Base-by-base conservation (phyloP, 2,113 vertebrate genomes). In the Carassius gibelio region DNA sequence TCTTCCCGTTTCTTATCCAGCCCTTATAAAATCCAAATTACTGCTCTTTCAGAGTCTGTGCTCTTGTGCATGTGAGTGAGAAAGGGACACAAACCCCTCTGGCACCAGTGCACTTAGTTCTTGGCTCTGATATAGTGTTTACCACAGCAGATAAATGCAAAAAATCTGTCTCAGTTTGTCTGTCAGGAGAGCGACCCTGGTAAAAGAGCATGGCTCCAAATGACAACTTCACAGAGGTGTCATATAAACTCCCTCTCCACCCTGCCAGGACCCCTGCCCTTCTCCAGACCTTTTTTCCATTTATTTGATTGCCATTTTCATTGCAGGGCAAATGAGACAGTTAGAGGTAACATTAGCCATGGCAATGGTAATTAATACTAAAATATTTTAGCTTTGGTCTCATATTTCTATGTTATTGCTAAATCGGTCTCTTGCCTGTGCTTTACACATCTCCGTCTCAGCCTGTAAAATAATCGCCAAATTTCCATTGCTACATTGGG, bases 371-470 rank as follows among this genome's bases (percentile, higher is more conserved):
- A 95, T 94, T 93, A 95, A 96, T 95, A 94, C 93, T 91, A 86
- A 95, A 95, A 95, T 93, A 95, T 94, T 94, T 95, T 90, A 93
- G 89, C 90, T 88, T 92, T 92, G 90, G 90, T 93, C 94, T 94
- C 94, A 90, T 86, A 93, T 94, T 94, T 96, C 93, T 90, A 86
- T 90, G 87, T 92, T 95, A 93, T 94, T 94, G 92, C 93, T 96
- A 94, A 94, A 95, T 93, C 88, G 93, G 91, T 94, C 94, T 78
- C 93, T 68, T 88, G 87, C 82, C 85, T 45, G 72, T 91, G 92
- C 92, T 93, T 94, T 94, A 94, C 91, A 92, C 93, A 92, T 94
- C 92, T 92, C 92, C 91, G 89, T 87, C 83, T 83, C 87, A 90
- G 92, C 93, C 90, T 95, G 92, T 94, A 94, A 95, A 95, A 93